Percentiles rank a stretch among this genome's conserved stretches.
Evolutionary conservation across 2,797 vertebrate genomes (phyloP).

Genomic region (Cryptoblepharus egeriae): DNA sequence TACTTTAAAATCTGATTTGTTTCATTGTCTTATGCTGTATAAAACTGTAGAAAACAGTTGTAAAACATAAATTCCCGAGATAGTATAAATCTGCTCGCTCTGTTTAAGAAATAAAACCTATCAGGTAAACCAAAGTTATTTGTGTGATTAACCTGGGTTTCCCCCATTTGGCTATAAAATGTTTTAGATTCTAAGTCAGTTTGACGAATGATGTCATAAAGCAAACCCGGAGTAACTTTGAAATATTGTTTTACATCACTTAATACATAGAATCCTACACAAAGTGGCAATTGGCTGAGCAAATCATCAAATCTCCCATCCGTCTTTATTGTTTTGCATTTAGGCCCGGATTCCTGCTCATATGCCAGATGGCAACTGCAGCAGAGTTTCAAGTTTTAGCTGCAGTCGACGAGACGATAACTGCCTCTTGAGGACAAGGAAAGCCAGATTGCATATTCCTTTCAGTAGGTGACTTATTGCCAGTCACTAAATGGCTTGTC

Average conservation of each 20-base stretch:
- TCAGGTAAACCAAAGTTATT: constrained; percentile 17
- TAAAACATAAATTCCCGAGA: constrained; percentile 5
- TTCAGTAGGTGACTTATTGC: constrained; percentile 63
- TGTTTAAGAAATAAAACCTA: not conserved
- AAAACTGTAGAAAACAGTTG: not conserved
- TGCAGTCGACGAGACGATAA: constrained; percentile 53
- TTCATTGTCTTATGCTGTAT: not conserved
- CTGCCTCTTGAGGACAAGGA: constrained; percentile 54
- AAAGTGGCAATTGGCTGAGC: constrained; percentile 32
- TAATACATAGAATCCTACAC: constrained; percentile 54
- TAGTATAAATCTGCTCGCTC: not conserved
- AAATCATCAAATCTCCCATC: constrained; percentile 46
- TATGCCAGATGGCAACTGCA: constrained; percentile 63
- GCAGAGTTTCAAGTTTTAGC: constrained; percentile 62
- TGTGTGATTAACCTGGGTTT: constrained; percentile 1
- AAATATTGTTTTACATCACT: constrained; percentile 58
- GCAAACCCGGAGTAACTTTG: constrained; percentile 42
- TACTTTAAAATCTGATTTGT: not conserved
- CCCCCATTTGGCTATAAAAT: constrained; percentile 37
- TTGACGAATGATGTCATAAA: constrained; percentile 43
- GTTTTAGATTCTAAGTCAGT: constrained; percentile 44
- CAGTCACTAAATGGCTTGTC: constrained; percentile 62
- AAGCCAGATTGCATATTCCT: constrained; percentile 55
- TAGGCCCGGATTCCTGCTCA: constrained; percentile 54
- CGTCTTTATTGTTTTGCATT: constrained; percentile 66